phyloP scores from a whole-genome alignment of 2,797 vertebrate species.

The Australoheros facetus region DNA sequence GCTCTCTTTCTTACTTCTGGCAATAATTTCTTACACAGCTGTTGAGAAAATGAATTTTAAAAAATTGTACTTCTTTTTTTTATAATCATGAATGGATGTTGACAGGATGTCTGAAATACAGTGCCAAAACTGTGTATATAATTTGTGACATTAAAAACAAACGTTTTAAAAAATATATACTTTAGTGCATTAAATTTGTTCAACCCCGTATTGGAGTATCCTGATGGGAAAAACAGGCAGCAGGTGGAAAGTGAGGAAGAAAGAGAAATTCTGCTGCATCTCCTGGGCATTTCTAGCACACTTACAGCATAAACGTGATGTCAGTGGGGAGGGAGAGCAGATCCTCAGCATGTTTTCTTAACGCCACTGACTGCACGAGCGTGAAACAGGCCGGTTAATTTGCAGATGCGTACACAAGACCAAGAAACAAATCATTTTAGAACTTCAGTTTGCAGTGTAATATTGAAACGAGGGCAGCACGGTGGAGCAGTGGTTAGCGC shows the following conservation, averaged over 20 bases:
- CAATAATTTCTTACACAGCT: constrained; percentile 14
- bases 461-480: too few species aligned
- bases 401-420: background rate
- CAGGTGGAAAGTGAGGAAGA: background rate
- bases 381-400: background rate
- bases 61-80: constrained; percentile 43
- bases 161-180: constrained; percentile 32
- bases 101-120: constrained; percentile 33
- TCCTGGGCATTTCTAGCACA: background rate
- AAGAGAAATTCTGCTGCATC: background rate
- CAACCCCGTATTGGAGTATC: background rate
- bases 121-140: constrained; percentile 48
- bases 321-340: background rate
- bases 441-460: too few species aligned
- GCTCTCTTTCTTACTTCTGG: background rate
- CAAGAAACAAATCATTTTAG: too few species aligned
- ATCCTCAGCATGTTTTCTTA: background rate
- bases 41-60: constrained; percentile 13
- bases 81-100: constrained; percentile 66
- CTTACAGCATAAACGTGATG: constrained; percentile 15
- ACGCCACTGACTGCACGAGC: background rate
- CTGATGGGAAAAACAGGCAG: background rate
- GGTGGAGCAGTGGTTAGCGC: too few species aligned
- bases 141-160: constrained; percentile 62
- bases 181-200: background rate